phyloP scores from a whole-genome alignment of 1,140 invertebrate species.

The Coptotermes formosanus region DNA sequence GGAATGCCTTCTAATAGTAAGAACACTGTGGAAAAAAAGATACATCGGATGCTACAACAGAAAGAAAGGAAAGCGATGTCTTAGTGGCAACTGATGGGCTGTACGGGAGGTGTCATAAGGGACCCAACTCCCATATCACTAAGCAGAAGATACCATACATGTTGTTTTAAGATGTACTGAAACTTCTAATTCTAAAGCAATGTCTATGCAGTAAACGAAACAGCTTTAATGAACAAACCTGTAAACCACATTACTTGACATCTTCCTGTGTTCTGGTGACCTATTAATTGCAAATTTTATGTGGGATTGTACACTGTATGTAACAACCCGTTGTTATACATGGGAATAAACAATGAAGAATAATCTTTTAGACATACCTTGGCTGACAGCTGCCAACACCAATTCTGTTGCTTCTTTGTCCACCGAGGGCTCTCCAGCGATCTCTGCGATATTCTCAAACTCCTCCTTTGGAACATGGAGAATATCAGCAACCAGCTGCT shows the following conservation, averaged over 20 bases:
- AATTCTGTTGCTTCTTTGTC: slow-evolving; percentile 67
- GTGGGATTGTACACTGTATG: not conserved
- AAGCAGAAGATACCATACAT: too few relatives aligned
- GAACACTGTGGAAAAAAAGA: too few relatives aligned
- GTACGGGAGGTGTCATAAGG: too few relatives aligned
- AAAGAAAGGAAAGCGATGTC: not conserved
- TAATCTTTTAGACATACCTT: slow-evolving; percentile 59
- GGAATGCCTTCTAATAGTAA: too few relatives aligned
- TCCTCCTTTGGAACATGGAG: slow-evolving; percentile 71
- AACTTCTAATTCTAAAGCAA: too few relatives aligned
- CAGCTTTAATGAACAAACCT: too few relatives aligned
- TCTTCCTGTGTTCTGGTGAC: too few relatives aligned
- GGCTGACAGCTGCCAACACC: slow-evolving; percentile 67
- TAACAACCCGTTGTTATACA: not conserved
- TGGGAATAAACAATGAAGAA: slow-evolving; percentile 36
- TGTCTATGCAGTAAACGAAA: too few relatives aligned
- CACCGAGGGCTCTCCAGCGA: slow-evolving; percentile 50
- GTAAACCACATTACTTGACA: too few relatives aligned
- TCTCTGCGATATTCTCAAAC: slow-evolving; percentile 64
- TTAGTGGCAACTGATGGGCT: too few relatives aligned
- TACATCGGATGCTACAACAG: not conserved
- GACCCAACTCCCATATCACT: too few relatives aligned
- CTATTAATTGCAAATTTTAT: not conserved
- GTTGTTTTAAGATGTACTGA: too few relatives aligned
- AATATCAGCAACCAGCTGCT: slow-evolving; percentile 71